Base-by-base conservation (phyloP, 2,888 invertebrate species). In the Scrobipalpa atriplicella region DNA sequence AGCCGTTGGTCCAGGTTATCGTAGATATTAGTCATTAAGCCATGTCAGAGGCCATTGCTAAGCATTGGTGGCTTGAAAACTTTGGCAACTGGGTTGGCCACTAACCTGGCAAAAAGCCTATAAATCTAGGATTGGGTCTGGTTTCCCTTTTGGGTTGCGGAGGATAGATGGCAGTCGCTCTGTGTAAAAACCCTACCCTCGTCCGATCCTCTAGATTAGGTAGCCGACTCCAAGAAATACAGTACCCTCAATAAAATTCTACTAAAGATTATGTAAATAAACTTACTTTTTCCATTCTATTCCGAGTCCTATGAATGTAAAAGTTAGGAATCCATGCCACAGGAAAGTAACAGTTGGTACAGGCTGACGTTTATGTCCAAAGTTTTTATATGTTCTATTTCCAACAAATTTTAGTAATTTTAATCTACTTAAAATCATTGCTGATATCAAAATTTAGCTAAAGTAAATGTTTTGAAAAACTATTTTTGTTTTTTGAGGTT, bases 271-370 rank as follows among this genome's bases (percentile, higher is more conserved):
- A n/a, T n/a, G 5, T 16, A 60, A 60, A 29, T 41, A 38, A 66
- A 74, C 77, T 71, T 80, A 90, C 92, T 75, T 82, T 71, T 90
- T 78, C 90, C 90, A 92, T 67, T 91, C 79, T 41, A 92, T 68
- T 47, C 78, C 79, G 64, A 86, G 70, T 68, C 90, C 90, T 51
- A 90, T 83, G 71, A 92, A 90, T 0, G 83, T 75, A 63, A 85
- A 85, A 7, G 92, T 92, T 70, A 92, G 73, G 72, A 86, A 88
- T 68, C 89, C 92, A 69, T 90, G 91, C 92, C 92, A 92, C 13
- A 90, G 21, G 16, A 82, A 75, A 18, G 92, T 91, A 29, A 88
- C 66, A 5, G 62, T 1, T 8, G 91, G 82, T 64, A 80, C 75
- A 6, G 86, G 85, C 73, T 89, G 75, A 65, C 83, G 79, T 79